Base-by-base conservation (phyloP, 2,113 vertebrate genomes). In the Dascyllus trimaculatus region DNA sequence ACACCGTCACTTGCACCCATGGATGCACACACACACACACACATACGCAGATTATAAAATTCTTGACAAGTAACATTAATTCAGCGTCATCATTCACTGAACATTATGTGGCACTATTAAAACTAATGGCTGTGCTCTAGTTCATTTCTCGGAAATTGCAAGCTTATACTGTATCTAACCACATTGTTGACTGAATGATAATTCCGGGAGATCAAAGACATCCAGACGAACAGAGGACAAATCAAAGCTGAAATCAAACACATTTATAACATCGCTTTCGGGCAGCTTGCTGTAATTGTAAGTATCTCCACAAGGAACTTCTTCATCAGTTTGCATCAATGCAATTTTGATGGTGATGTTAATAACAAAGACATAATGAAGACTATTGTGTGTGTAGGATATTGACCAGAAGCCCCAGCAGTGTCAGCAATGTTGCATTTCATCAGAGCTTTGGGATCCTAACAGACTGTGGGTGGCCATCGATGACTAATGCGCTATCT, bases 321-420 rank as follows among this genome's bases (percentile, higher is more conserved):
- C 10, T 68, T 83, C 38, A 81, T 90, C 78, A 58, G 59, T 53
- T 64, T 43, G 45, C 63, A 54, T 80, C 13, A 1, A 45, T 68
- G 53, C 35, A 54, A 80, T 82, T 75, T 78, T 48, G 59, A 85
- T 78, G 51, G 22, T 10, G 25, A 84, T 58, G 45, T 61, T 86
- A 67, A 72, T 54, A 80, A 84, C 57, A 65, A 61, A 87, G 73
- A 78, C 75, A 66, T 78, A 78, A 89, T 78, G 62, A 83, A 57
- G 59, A 59, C 18, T 48, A 49, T 11, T 52, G 61, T 78, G 59
- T 80, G 64, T 63, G 78, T 58, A 81, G 72, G 73, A 71, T 76
- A 72, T 86, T 78, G 89, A 88, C 68, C 69, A 68, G 54, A 21
- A 69, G 66, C 51, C 52, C 62, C 71, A 69, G 64, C 69, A 63